Base-by-base conservation (phyloP, 2,888 invertebrate genomes). In the Pycnomerus fuliginosus region DNA sequence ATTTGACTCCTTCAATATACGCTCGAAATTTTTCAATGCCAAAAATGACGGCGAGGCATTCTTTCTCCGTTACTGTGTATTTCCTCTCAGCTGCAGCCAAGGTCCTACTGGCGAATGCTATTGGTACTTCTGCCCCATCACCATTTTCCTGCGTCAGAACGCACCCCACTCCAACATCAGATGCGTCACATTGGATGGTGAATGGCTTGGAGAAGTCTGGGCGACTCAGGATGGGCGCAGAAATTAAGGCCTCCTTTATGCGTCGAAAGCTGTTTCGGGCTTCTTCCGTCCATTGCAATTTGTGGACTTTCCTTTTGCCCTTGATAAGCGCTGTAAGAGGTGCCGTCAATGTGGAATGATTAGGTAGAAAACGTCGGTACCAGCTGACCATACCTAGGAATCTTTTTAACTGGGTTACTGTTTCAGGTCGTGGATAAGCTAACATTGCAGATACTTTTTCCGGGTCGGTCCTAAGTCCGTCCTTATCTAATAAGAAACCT, bases 41-140 rank as follows among this genome's bases (percentile, higher is more conserved):
- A 32, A 32, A 32, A 15, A 32, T 31, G n/a, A 31, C 32, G 15
- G 14, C 32, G 12, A 31, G 15, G 7, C n/a, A 7, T 15, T 31
- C 16, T 8, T 8, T 8, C 15, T 31, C 32, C 8, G 32, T n/a
- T n/a, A n/a, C n/a, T n/a, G n/a, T n/a, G n/a, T n/a, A n/a, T n/a
- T n/a, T n/a, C n/a, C n/a, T 1, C 3, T 8, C 8, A 31, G 8
- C 14, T 14, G 10, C 4, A n/a, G 11, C 24, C 7, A 11, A 24
- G 4, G 25, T 10, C 11, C n/a, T n/a, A 11, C 11, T 3, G n/a
- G 11, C 11, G 25, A 25, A 7, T n/a, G 25, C 11, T 10, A 25
- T 25, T 10, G n/a, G n/a, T 11, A n/a, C n/a, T n/a, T 10, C 10
- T n/a, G 11, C 11, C 11, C 11, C 25, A 11, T 25, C 25, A 25